These are phyloP conservation scores for Mobula birostris DNA, from an alignment of 2,113 vertebrate genomes.

Conservation along the genomic window DNA sequence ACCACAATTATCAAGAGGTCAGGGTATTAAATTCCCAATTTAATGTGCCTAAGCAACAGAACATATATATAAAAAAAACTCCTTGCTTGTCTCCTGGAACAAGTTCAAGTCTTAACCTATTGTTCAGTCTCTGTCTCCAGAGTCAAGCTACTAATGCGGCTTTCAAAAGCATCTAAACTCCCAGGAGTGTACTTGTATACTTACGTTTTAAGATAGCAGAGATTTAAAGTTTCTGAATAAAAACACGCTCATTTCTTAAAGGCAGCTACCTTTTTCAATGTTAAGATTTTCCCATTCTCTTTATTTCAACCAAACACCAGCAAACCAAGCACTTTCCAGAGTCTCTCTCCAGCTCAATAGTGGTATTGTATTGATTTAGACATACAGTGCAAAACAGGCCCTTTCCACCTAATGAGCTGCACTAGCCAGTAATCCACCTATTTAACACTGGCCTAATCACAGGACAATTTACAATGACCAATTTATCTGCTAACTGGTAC, in stretches of 20 bases:
- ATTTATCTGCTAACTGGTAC: no score
- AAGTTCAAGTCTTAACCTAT: background rate
- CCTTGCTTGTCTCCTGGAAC: background rate
- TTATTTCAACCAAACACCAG: background rate
- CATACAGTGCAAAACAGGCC: no score
- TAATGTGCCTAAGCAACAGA: background rate
- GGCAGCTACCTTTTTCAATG: background rate
- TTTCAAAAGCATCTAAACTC: background rate
- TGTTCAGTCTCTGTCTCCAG: background rate
- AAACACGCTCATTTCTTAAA: background rate
- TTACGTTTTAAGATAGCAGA: background rate
- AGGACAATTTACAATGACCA: no score
- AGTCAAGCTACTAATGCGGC: background rate
- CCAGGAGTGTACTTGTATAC: slow-evolving; percentile 19
- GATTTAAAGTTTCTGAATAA: background rate
- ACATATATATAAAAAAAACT: background rate
- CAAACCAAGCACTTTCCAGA: background rate
- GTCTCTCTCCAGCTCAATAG: background rate
- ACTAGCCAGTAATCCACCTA: no score
- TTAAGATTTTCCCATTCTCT: background rate
- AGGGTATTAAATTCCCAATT: slow-evolving; percentile 1
- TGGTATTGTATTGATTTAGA: no score
- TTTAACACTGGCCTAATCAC: no score
- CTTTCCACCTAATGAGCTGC: no score
- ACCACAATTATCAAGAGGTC: background rate